phyloP scores from a whole-genome alignment of 2,113 vertebrate genomes.

The Carassius auratus region DNA sequence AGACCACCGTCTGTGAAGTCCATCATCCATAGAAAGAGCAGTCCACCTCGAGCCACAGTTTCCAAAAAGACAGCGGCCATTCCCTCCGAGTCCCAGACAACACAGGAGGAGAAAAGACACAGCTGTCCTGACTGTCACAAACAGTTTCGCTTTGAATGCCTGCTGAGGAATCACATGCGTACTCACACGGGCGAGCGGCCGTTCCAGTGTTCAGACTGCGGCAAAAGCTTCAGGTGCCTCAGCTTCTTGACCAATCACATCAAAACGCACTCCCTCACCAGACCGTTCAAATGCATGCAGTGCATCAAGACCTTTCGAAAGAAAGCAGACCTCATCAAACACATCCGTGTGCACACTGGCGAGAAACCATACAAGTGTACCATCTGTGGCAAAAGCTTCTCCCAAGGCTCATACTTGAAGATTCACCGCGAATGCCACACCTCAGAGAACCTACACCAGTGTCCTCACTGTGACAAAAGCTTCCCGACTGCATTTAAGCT shows the following conservation, averaged over 20 bases:
- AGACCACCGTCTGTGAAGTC: conserved; percentile 57
- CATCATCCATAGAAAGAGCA: conserved; percentile 54
- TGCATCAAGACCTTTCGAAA: conserved; percentile 68
- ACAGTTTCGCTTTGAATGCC: conserved; percentile 53
- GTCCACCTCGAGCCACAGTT: neutral
- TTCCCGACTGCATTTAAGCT: conserved; percentile 63
- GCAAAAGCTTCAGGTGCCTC: conserved; percentile 53
- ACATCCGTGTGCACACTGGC: conserved; percentile 67
- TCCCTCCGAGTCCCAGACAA: neutral
- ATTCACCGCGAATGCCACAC: conserved; percentile 66
- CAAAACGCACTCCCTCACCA: conserved; percentile 47
- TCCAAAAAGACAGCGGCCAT: neutral
- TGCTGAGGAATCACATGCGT: conserved; percentile 54
- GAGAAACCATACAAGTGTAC: conserved; percentile 62
- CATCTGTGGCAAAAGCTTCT: conserved; percentile 68
- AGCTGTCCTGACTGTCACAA: conserved; percentile 47
- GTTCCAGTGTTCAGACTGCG: conserved; percentile 57
- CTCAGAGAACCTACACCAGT: conserved; percentile 64
- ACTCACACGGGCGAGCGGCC: conserved; percentile 54
- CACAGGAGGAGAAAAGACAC: conserved; percentile 37
- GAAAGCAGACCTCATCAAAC: conserved; percentile 68
- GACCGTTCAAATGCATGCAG: conserved; percentile 62
- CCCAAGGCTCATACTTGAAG: conserved; percentile 68
- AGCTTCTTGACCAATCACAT: conserved; percentile 58
- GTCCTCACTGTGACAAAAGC: conserved; percentile 67